Evolutionary conservation across 2,797 vertebrate genomes (phyloP).

Genomic region (Diglossa cyanea): DNA sequence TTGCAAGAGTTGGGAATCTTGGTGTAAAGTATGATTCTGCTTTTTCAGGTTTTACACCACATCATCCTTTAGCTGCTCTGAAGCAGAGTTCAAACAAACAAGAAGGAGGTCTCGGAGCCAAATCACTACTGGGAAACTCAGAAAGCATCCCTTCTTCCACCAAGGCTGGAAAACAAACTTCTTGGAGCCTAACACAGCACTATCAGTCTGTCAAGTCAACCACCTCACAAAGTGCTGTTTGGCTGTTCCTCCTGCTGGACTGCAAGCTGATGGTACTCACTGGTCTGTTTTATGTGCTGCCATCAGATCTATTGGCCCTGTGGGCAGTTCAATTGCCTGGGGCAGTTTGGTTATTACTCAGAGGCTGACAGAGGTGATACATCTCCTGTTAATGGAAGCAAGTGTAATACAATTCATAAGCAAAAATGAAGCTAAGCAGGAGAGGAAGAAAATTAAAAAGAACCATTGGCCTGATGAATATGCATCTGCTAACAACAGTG

Average conservation of each 20-base stretch:
- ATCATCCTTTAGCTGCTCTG: not conserved
- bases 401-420: not conserved
- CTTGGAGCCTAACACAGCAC: not conserved
- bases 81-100: accelerated
- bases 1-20: not conserved
- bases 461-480: not conserved
- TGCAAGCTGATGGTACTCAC: not conserved
- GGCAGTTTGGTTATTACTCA: slow-evolving; percentile 3
- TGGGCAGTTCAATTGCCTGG: not conserved
- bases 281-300: not conserved
- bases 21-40: not conserved
- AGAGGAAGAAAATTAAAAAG: slow-evolving; percentile 14
- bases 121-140: not conserved
- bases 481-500: not conserved
- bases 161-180: not conserved
- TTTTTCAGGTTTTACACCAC: not conserved
- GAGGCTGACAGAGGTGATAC: not conserved
- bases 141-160: not conserved
- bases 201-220: not conserved
- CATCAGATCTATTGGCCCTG: not conserved
- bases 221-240: not conserved
- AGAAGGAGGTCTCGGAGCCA: not conserved
- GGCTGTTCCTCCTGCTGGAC: not conserved
- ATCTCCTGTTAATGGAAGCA: not conserved
- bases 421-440: slow-evolving; percentile 5